Base-by-base conservation (phyloP, 1,140 invertebrate genomes). In the Drosophila seguyi region DNA sequence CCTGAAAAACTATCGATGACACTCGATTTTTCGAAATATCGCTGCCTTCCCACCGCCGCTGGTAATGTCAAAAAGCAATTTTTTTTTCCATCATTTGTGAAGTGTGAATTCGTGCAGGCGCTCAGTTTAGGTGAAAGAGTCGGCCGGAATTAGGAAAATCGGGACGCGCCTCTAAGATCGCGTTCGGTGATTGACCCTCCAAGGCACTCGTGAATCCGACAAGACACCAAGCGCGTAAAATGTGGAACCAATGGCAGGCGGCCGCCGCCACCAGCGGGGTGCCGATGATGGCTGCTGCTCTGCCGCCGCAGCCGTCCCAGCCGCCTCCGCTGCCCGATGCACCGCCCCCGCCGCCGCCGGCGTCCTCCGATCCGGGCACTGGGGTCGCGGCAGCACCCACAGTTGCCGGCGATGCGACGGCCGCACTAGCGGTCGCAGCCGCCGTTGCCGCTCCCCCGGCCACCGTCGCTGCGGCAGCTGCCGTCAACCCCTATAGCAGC, bases 211-310 rank as follows among this genome's bases (percentile, higher is more conserved):
- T 7, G 34, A 38, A 10, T 6, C 16, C 27, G 22, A 10, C 11
- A 45, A 39, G 13, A 45, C 22, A 27, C 3, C 56, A 44, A 53
- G 22, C 34, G 52, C 34, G n/a, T 14, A 22, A 14, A 53, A 92
- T 92, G 90, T 91, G 86, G 90, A 82, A 69, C 59, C 90, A 81
- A 60, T 92, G 90, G 90, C 61, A 83, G n/a, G 56, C 57, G 27
- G 53, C 75, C 27, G 36, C 75, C 18, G 56, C 52, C 29, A 48
- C 47, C 29, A 48, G 74, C 18, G 67, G 45, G 8, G 73, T 67
- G 20, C 55, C 81, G 16, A 73, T 81, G 20, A 29, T 67, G 11
- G 75, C 75, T 14, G 77, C 75, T 14, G 22, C 14, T 6, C 59
- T 63, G 25, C 82, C 84, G 8, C 86, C 86, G 11, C 86, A 90